These are phyloP conservation scores for Atta cephalotes DNA, from an alignment of 1,140 invertebrate species.

Conservation along the genomic window DNA sequence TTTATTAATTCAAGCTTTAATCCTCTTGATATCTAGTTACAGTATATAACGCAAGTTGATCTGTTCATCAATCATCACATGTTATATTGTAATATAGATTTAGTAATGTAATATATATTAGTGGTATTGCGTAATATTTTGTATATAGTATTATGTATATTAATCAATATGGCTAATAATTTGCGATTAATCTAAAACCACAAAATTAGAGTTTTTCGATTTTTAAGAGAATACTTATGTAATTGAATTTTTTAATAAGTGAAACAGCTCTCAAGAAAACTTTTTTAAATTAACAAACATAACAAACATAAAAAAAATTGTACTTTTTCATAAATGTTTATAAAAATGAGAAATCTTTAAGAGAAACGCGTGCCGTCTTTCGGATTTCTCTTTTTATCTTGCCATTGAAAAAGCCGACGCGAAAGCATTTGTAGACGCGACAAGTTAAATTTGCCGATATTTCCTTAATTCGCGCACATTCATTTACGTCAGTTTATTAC, in stretches of 20 bases:
- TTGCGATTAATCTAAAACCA: neutral
- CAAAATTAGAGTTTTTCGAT: neutral
- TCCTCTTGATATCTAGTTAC: neutral
- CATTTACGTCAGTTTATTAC: neutral
- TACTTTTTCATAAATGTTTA: neutral
- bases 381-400: neutral
- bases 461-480: slow-evolving; percentile 15
- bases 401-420: neutral
- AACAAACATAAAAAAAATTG: neutral
- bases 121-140: neutral
- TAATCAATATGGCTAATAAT: neutral
- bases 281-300: neutral
- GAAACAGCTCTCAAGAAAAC: neutral
- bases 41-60: neutral
- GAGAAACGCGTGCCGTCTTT: neutral
- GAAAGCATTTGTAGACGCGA: neutral
- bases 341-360: slow-evolving; percentile 10
- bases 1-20: slow-evolving; percentile 21
- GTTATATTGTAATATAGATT: slow-evolving; percentile 6
- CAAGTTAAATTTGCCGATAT: neutral
- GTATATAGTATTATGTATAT: too few species aligned
- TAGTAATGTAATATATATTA: neutral
- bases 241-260: neutral
- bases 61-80: neutral
- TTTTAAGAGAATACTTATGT: neutral